A percentile compares a stretch with the other conserved stretches of the same genome.
These are phyloP conservation scores for Dolomedes plantarius DNA, from an alignment of 2,888 invertebrate species.

Conservation along the genomic window DNA sequence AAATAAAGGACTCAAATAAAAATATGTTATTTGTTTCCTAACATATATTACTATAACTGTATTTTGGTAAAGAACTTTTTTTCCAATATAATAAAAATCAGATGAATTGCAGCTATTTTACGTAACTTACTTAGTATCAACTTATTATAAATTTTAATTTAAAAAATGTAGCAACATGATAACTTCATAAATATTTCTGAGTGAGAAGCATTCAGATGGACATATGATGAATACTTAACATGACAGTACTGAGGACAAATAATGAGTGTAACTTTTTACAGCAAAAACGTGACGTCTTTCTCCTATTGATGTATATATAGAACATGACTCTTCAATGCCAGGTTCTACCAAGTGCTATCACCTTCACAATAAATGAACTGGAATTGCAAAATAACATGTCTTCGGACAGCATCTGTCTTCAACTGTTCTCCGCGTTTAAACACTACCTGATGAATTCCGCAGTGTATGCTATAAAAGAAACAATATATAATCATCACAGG, in stretches of 20 bases:
- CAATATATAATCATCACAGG: neutral
- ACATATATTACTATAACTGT: too few species aligned
- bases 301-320: constrained; percentile 30
- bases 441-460: constrained; percentile 22
- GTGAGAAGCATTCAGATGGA: constrained; percentile 31
- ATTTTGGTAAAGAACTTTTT: too few species aligned
- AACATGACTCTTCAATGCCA: constrained; percentile 6
- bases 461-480: constrained; percentile 21
- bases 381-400: constrained; percentile 31
- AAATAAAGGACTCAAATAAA: too few species aligned
- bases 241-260: constrained; percentile 20
- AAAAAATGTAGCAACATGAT: neutral
- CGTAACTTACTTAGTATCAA: too few species aligned
- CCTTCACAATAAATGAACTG: constrained; percentile 28
- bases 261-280: constrained; percentile 38
- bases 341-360: constrained; percentile 25
- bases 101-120: too few species aligned
- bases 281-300: constrained; percentile 26
- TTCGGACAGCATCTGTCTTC: constrained; percentile 18
- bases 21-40: too few species aligned
- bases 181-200: neutral
- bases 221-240: constrained; percentile 11
- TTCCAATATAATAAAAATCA: too few species aligned
- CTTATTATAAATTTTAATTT: neutral
- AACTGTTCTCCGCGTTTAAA: constrained; percentile 27